Evolutionary conservation across 2,113 vertebrate species (phyloP).

Genomic region (Xiphophorus couchianus): DNA sequence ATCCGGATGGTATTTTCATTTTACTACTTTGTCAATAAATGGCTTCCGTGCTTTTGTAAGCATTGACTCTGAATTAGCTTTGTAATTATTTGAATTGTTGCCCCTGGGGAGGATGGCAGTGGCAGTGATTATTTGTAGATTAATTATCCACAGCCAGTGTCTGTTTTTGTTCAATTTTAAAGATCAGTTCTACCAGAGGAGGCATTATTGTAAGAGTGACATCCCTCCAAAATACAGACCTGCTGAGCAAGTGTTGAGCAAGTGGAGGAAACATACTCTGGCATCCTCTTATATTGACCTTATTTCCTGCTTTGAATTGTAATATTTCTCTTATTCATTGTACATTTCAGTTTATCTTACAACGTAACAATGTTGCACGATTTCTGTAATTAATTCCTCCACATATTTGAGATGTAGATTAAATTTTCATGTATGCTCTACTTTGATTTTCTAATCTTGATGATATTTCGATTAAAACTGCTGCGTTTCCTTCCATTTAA

Average conservation of each 20-base stretch:
- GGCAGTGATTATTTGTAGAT: constrained; percentile 42
- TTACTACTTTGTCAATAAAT: constrained; percentile 4
- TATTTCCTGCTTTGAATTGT: not conserved
- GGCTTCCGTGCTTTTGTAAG: constrained; percentile 4
- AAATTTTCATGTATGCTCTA: not conserved
- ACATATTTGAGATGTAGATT: not conserved
- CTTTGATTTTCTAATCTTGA: not conserved
- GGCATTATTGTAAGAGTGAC: not conserved
- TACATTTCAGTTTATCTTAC: not conserved
- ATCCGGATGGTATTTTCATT: constrained; percentile 11
- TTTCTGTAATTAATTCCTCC: not conserved
- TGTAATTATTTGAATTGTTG: constrained; percentile 46
- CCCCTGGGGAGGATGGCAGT: constrained; percentile 22
- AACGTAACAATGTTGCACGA: not conserved
- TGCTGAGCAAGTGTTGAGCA: not conserved
- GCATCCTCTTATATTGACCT: not conserved
- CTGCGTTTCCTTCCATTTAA: constrained; percentile 4
- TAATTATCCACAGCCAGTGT: constrained; percentile 27
- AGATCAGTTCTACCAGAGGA: constrained; percentile 20
- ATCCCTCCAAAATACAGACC: not conserved
- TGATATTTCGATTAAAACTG: constrained; percentile 1
- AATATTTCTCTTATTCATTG: not conserved
- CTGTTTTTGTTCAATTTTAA: constrained; percentile 6
- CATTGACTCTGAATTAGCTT: constrained; percentile 8
- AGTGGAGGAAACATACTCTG: not conserved